Base-by-base conservation (phyloP, 2,888 invertebrate species). In the Muscina levida region DNA sequence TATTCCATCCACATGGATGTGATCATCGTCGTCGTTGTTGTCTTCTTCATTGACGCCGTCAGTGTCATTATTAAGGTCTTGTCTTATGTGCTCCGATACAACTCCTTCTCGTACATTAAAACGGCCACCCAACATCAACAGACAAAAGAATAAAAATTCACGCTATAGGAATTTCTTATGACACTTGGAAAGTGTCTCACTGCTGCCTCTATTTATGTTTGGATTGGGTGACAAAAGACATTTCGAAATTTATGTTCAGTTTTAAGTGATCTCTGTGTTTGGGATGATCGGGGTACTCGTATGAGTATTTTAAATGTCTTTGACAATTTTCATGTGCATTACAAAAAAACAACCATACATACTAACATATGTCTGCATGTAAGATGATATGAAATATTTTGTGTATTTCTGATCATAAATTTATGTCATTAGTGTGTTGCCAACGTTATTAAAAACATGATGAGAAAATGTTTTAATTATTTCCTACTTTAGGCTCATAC, bases 201-300 rank as follows among this genome's bases (percentile, higher is more conserved):
- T 48, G 67, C 53, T 42, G 70, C 66, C n/a, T n/a, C 11, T 67
- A n/a, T n/a, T n/a, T n/a, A n/a, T 37, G 3, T 17, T 39, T 39
- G 39, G 37, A 73, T 65, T 62, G 72, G 74, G 81, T 77, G 81
- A 77, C 77, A 77, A 81, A 81, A 77, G 81, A 81, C 81, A 81
- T 81, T 77, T 74, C 67, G 53, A 72, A 74, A 81, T 81, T 77
- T 81, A 81, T 77, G 68, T 81, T 77, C 68, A 67, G 66, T 71
- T 62, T 77, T 80, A 77, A 80, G 80, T 77, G 77, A 74, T 71
- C 59, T 75, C 51, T 70, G 62, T 2, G 31, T 37, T 68, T 19
- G 39, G 67, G 51, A 68, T 51, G 37, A 68, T 62, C 62, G 37
- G 8, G 62, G 5, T 59, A 39, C 11, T n/a, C 59, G 56, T 13